A percentile compares a stretch with the other conserved stretches of the same genome.
phyloP scores from a whole-genome alignment of 2,888 invertebrate species.

The Spisula subtruncata region DNA sequence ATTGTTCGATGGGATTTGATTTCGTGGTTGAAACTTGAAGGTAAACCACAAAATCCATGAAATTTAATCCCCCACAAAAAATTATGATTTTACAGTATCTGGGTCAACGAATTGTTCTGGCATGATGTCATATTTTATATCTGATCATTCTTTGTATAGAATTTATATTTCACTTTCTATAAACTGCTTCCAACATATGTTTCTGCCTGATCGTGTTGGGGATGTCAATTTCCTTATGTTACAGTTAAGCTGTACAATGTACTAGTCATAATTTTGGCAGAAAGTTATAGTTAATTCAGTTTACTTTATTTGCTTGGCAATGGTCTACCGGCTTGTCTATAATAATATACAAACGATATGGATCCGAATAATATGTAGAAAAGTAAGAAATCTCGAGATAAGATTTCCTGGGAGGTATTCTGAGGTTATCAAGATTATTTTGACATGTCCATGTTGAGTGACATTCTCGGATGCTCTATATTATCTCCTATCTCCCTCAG shows the following conservation, averaged over 20 bases:
- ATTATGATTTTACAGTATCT: no score
- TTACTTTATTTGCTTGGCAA: constrained; percentile 6
- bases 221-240: background rate
- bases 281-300: background rate
- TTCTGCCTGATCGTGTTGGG: background rate
- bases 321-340: background rate
- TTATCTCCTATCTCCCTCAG: no score
- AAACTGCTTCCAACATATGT: constrained; percentile 2
- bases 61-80: no score
- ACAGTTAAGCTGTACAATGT: constrained; percentile 5
- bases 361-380: background rate
- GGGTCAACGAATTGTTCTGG: background rate
- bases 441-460: constrained; percentile 2
- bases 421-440: constrained; percentile 2
- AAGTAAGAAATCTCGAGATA: background rate
- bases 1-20: no score
- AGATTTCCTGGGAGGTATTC: constrained; percentile 18
- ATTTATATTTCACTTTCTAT: constrained; percentile 1
- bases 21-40: no score
- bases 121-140: background rate
- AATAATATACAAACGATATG: background rate
- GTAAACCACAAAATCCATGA: no score
- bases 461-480: background rate
- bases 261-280: constrained; percentile 24
- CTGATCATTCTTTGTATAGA: background rate